Evolutionary conservation across 2,888 invertebrate genomes (phyloP), one percentile per base, ranked within the genome.

Genomic region (Malacosoma neustria): DNA sequence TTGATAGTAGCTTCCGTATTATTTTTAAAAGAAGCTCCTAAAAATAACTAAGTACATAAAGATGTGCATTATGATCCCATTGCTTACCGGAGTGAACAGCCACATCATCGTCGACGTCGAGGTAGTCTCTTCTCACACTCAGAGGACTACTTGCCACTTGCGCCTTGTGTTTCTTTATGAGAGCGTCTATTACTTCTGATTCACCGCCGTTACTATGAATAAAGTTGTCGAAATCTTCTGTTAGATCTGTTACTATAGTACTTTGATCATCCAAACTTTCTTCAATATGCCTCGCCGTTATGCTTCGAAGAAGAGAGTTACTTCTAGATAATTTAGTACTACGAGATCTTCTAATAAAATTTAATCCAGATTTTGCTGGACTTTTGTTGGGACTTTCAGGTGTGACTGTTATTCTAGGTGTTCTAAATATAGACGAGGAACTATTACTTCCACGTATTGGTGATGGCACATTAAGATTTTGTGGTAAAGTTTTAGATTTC

Each of bases 291-390:
- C 75, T 80, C 14, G 87, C 71, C 35, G 88, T 87, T 46, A 89
- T 87, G 49, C 88, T 89, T 44, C 90, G 85, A 7, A 90, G 59
- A 42, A 90, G 63, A 1, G 90, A 90, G 55, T 90, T 90, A 52
- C 90, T 92, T 41, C 92, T 85, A 1, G 91, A 89, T 34, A 92
- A 62, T 62, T 92, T 92, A 1, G 92, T 92, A 48, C 92, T 92
- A 54, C 92, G 90, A 3, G 92, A 91, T 39, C 92, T 84, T 7
- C 92, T 85, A 53, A 92, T 92, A 49, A 92, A 89, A 57, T 88
- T 89, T 15, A 90, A 65, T 12, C 85, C 85, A 2, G 84, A 66
- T 64, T 73, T 82, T 4, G 79, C 77, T 14, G 89, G 87, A 59
- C 89, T 89, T 56, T 88, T 89, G 45, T 75, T 77, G 4, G 84